Conservation (phyloP, 2,113 vertebrate species). For the Crotophaga sulcirostris region DNA sequence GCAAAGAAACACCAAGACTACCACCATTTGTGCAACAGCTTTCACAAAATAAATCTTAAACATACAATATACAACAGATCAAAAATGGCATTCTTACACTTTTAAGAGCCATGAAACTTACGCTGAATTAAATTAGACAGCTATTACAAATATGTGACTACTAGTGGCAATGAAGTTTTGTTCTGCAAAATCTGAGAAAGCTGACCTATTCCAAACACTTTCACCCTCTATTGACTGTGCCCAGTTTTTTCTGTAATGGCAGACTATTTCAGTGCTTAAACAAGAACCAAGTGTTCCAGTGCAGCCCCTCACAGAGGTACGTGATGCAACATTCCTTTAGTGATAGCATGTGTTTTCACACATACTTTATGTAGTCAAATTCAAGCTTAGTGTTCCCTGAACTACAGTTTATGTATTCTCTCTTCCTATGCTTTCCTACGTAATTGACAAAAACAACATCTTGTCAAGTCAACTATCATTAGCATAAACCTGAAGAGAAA, state of each 20-base stretch:
- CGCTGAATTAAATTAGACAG: neutral
- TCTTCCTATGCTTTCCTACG: neutral
- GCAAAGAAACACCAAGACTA: slow-evolving; percentile 64
- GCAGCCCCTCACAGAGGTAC: neutral
- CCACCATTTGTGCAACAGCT: slow-evolving; percentile 44
- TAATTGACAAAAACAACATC: neutral
- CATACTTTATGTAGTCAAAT: neutral
- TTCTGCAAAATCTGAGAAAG: neutral
- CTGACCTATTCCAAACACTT: neutral
- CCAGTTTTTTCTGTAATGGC: neutral
- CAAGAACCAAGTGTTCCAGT: neutral
- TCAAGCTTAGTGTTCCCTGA: neutral
- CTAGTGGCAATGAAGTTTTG: neutral
- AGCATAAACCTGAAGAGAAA: slow-evolving; percentile 53
- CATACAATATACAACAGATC: neutral
- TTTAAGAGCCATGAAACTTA: neutral
- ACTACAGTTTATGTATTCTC: neutral
- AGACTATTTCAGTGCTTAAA: neutral
- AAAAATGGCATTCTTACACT: neutral
- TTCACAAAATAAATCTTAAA: slow-evolving; percentile 32
- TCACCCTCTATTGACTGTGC: neutral
- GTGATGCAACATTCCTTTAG: neutral
- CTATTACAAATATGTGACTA: neutral
- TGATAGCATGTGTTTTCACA: neutral
- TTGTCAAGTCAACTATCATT: neutral